Percentiles rank a stretch among this genome's conserved stretches.
Conservation (phyloP, 2,113 vertebrate species). For the Pterocles burchelli region DNA sequence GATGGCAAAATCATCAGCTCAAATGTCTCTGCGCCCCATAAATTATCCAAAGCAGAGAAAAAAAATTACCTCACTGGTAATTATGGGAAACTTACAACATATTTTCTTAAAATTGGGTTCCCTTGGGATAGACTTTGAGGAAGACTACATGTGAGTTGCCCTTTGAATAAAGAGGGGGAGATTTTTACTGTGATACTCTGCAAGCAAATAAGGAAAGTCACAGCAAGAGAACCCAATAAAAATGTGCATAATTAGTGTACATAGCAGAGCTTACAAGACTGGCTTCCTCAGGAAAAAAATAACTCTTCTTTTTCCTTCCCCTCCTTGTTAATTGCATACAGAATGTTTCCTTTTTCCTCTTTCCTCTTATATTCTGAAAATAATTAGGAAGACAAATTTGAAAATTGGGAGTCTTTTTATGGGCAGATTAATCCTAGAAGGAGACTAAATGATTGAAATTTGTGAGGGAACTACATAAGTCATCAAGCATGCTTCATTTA, state of each 20-base stretch:
- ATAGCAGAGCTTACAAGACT: neutral
- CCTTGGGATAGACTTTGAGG: neutral
- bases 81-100: slow-evolving; percentile 34
- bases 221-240: neutral
- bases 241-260: neutral
- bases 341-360: neutral
- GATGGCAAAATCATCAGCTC: slow-evolving; percentile 53
- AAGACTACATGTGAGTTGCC: neutral
- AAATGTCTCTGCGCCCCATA: slow-evolving; percentile 26
- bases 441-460: neutral
- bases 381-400: neutral
- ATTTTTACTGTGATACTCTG: neutral
- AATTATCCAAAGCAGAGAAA: slow-evolving; percentile 21
- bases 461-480: neutral
- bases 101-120: slow-evolving; percentile 11
- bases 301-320: neutral
- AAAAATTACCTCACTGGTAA: slow-evolving; percentile 37
- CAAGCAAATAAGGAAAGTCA: neutral
- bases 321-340: neutral
- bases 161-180: neutral
- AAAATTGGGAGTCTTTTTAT: neutral
- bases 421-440: neutral
- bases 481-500: neutral
- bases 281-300: neutral
- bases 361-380: neutral